Conservation (phyloP, 2,888 invertebrate genomes). For the Escarpia spicata region DNA sequence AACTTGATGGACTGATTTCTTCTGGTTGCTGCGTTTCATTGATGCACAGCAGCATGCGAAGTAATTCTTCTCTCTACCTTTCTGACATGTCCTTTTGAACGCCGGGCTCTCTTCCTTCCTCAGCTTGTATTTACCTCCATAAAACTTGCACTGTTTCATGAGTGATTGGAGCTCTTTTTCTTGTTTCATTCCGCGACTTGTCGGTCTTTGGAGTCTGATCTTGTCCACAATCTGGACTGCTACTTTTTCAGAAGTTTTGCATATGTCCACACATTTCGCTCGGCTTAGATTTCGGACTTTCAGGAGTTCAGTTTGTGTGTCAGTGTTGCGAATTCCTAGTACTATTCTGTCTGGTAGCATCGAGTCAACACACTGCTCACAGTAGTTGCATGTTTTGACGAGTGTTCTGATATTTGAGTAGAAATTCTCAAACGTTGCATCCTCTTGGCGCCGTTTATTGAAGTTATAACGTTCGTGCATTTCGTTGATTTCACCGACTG, state of each 20-base stretch:
- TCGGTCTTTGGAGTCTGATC: neutral
- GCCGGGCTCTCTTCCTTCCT: slow-evolving; percentile 30
- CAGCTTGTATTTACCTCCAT: slow-evolving; percentile 18
- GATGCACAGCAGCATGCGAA: slow-evolving; percentile 19
- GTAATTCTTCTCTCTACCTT: slow-evolving; percentile 24
- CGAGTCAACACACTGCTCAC: slow-evolving; percentile 22
- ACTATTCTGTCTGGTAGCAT: slow-evolving; percentile 34
- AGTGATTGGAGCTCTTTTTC: neutral
- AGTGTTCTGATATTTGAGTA: no score
- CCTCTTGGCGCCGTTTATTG: neutral
- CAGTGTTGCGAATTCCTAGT: neutral
- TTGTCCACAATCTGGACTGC: slow-evolving; percentile 24
- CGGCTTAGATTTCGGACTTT: slow-evolving; percentile 27
- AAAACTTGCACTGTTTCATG: slow-evolving; percentile 27
- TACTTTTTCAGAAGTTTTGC: slow-evolving; percentile 31
- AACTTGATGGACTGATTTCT: neutral
- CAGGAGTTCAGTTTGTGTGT: slow-evolving; percentile 28
- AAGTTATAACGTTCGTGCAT: neutral
- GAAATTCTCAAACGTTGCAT: no score
- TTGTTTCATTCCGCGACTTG: neutral
- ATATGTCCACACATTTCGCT: neutral
- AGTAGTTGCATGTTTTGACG: neutral
- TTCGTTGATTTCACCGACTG: neutral
- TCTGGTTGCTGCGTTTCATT: neutral
- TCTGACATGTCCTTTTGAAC: slow-evolving; percentile 24